Base-by-base conservation (phyloP, 2,113 vertebrate species). In the Hippopotamus amphibius region DNA sequence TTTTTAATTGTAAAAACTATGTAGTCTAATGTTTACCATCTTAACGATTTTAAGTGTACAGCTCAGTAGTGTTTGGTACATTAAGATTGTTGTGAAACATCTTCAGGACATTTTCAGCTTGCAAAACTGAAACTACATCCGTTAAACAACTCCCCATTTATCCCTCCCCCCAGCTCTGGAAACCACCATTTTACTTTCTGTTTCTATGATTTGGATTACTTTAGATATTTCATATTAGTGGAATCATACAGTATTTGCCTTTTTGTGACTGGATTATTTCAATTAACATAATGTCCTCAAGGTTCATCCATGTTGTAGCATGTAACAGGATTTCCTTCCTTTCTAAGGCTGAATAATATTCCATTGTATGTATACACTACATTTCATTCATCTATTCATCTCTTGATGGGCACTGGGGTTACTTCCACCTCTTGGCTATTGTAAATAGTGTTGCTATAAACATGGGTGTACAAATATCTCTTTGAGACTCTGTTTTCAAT, bases 211-310 rank as follows among this genome's bases (percentile, higher is more conserved):
- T 86, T 41, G 59, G 50, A 77, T 66, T 46, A 48, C 37, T 57
- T 37, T 57, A 57, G 33, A 13, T n/a, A 26, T 2, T 13, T 43
- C 17, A 30, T 50, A 50, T 72, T 90, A 19, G 68, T 82, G 74
- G 11, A 76, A 26, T 69, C n/a, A 74, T 17, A 30, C 3, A 5
- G 7, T 7, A 13, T 21, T 46, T 96, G 53, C 24, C 71, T n/a
- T 76, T 76, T 79, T 26, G 26, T 43, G 30, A 59, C 43, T 87
- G 43, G 61, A 30, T 93, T 69, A 57, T 57, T 92, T 96, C 21
- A 16, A 19, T 74, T 65, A 53, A 65, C 6, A 0, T 61, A 33
- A 55, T 50, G 3, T 28, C 15, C 28, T 80, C 24, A 48, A 16
- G 41, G 10, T 43, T 91, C 10, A 61, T 55, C 14, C 43, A 6